Conservation (phyloP, 2,113 vertebrate genomes). For the Puntigrus tetrazona region DNA sequence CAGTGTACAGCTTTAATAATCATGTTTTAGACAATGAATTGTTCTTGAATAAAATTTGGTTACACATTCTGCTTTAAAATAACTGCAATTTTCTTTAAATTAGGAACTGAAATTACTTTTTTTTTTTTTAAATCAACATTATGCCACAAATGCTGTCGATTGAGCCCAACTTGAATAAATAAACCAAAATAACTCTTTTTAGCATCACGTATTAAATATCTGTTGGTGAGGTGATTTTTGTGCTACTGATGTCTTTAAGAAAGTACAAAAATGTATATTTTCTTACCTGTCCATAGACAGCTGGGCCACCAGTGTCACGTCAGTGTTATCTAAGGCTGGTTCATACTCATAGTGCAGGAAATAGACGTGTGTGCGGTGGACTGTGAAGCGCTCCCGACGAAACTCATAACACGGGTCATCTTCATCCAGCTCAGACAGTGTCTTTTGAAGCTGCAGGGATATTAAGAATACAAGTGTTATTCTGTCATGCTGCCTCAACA, state of each 20-base stretch:
- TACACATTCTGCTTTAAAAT: too few species aligned
- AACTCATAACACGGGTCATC: constrained; percentile 98
- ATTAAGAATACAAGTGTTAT: not conserved
- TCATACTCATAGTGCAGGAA: constrained; percentile 95
- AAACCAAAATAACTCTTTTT: not conserved
- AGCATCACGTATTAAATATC: not conserved
- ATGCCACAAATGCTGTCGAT: too few species aligned
- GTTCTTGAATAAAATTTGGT: too few species aligned
- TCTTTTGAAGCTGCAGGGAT: constrained; percentile 90
- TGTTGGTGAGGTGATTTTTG: not conserved
- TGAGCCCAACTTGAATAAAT: too few species aligned
- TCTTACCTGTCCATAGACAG: constrained; percentile 97
- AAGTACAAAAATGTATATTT: not conserved
- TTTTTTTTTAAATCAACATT: too few species aligned
- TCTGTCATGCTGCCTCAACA: not conserved
- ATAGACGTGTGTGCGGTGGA: constrained; percentile 95
- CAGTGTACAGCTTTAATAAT: too few species aligned
- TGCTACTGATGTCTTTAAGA: not conserved
- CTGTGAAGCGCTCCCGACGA: constrained; percentile 92
- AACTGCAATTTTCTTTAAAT: too few species aligned
- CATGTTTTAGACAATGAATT: too few species aligned
- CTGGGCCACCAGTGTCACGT: constrained; percentile 95
- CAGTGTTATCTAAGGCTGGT: constrained; percentile 81
- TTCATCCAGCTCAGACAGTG: constrained; percentile 92
- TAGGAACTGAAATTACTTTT: too few species aligned